Percentiles rank a stretch among this genome's conserved stretches.
Evolutionary conservation across 2,113 vertebrate species (phyloP).

Genomic region (Columba janthina): DNA sequence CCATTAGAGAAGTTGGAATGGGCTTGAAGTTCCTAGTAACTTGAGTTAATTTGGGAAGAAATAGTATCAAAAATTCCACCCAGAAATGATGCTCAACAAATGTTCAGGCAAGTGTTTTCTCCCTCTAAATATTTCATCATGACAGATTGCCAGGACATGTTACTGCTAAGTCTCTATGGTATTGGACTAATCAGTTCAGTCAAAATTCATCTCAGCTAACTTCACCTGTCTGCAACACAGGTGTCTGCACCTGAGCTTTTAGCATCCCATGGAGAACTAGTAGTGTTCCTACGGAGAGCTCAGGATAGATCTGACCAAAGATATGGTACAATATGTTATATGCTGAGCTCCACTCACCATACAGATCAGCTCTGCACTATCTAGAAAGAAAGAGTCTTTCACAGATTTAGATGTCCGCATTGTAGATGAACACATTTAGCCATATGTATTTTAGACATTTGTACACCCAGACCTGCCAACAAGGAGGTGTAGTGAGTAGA

Average conservation of each 20-base stretch:
- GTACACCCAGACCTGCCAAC: not conserved
- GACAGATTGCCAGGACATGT: not conserved
- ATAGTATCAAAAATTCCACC: not conserved
- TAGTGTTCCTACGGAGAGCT: not conserved
- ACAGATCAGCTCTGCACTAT: not conserved
- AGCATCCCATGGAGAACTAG: not conserved
- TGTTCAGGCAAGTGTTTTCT: not conserved
- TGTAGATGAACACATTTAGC: not conserved
- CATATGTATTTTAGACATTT: not conserved
- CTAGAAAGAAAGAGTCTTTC: not conserved
- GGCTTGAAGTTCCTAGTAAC: not conserved
- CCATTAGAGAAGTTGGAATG: not conserved
- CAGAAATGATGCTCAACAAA: conserved; percentile 31
- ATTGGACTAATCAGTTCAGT: not conserved
- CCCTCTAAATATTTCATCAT: not conserved
- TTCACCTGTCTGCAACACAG: not conserved
- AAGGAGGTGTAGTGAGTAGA: not conserved
- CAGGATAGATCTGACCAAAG: not conserved
- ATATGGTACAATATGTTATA: not conserved
- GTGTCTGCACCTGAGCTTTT: not conserved
- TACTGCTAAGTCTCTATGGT: not conserved
- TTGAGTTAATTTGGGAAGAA: conserved; percentile 22
- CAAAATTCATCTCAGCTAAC: not conserved
- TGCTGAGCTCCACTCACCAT: not conserved
- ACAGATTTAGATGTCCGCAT: not conserved